phyloP scores from a whole-genome alignment of 1,140 invertebrate species.

The Arion vulgaris region DNA sequence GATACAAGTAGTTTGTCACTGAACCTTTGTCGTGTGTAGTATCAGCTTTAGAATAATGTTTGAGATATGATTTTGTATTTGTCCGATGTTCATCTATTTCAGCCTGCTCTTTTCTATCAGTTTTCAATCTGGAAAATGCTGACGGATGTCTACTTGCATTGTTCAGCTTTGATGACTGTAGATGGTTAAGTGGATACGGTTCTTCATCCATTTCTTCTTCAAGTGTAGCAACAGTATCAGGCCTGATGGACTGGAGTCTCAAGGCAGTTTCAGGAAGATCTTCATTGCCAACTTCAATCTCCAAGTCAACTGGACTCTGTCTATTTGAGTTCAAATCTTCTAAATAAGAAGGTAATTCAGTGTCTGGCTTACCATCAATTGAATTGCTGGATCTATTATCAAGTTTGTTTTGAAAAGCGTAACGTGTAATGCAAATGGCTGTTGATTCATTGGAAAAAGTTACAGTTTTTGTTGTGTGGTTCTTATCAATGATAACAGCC shows the following conservation, averaged over 20 bases:
- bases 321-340: background rate
- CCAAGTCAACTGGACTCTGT: constrained; percentile 14
- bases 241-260: background rate
- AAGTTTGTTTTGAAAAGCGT: background rate
- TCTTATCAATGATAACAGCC: background rate
- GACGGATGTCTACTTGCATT: background rate
- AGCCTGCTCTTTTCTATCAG: background rate
- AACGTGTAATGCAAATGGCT: background rate
- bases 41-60: background rate
- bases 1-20: constrained; percentile 20
- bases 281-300: constrained; percentile 27
- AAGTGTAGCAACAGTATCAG: background rate
- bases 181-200: background rate
- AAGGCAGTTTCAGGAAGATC: constrained; percentile 17
- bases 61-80: background rate
- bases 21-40: background rate
- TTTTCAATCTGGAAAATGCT: background rate
- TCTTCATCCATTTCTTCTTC: background rate
- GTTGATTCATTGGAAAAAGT: background rate
- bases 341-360: background rate
- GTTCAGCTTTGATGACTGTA: too few relatives aligned
- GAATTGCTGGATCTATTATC: too few relatives aligned
- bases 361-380: too few relatives aligned
- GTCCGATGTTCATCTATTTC: background rate
- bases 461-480: background rate